phyloP scores from a whole-genome alignment of 30 jellyfish, hydroid and myxozoan genomes.

The Aurelia aurita region DNA sequence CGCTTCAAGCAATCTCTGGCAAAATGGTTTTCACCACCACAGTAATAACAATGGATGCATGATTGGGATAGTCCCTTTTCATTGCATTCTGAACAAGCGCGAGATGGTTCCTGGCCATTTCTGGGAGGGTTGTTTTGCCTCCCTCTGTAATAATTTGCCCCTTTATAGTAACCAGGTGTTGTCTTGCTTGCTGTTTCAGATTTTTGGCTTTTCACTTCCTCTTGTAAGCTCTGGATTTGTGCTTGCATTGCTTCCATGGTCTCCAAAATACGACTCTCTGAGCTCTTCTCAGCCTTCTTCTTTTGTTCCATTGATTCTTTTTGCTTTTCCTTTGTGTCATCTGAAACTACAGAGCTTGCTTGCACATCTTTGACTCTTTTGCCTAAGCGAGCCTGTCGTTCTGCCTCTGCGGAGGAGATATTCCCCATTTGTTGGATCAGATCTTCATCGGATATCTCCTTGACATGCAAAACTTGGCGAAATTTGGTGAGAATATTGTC shows the following conservation, averaged over 20 bases:
- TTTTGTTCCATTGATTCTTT: too few species aligned
- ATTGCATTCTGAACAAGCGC: background rate
- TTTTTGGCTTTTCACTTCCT: slow-evolving; percentile 7
- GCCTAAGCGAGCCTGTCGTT: too few species aligned
- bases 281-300: background rate
- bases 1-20: background rate
- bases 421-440: too few species aligned
- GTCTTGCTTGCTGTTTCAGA: background rate
- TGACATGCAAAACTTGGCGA: too few species aligned
- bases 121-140: background rate
- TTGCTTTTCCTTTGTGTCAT: too few species aligned
- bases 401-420: too few species aligned
- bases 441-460: too few species aligned
- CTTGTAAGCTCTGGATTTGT: slow-evolving; percentile 6
- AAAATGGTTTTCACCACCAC: slow-evolving; percentile 5
- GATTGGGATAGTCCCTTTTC: background rate
- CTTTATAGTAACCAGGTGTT: background rate
- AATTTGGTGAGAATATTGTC: too few species aligned
- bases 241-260: slow-evolving; percentile 26
- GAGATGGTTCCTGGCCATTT: background rate
- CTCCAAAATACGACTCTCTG: slow-evolving; percentile 12
- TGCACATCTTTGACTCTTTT: too few species aligned
- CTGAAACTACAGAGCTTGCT: too few species aligned
- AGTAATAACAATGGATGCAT: slow-evolving; percentile 1
- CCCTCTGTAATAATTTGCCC: too few species aligned